Evolutionary conservation across 2,888 invertebrate genomes (phyloP).

Genomic region (Macrosoma leucophasiata): DNA sequence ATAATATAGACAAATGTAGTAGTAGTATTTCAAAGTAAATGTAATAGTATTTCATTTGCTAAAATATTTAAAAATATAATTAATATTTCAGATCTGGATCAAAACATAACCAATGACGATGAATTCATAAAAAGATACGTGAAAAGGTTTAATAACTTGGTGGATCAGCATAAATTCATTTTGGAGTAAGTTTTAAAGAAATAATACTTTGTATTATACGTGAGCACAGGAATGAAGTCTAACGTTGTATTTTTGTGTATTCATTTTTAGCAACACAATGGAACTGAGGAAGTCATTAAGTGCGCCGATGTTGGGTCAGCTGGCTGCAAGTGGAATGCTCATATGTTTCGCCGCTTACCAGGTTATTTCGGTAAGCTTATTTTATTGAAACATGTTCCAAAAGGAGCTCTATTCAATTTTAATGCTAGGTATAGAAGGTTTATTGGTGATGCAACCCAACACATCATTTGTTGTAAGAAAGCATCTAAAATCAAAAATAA

Average conservation of each 20-base stretch:
- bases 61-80: too few relatives aligned
- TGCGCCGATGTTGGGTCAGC: slow-evolving; percentile 51
- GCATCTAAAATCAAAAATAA: too few relatives aligned
- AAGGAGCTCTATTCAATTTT: too few relatives aligned
- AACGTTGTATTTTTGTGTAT: slow-evolving; percentile 1
- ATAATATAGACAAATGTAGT: too few relatives aligned
- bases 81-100: slow-evolving; percentile 11
- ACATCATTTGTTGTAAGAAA: too few relatives aligned
- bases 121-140: slow-evolving; percentile 21
- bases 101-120: slow-evolving; percentile 10
- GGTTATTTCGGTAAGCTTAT: slow-evolving; percentile 51
- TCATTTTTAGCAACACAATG: slow-evolving; percentile 38
- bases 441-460: too few relatives aligned
- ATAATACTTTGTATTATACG: neutral
- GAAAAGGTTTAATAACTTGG: slow-evolving; percentile 22
- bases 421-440: too few relatives aligned
- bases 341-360: slow-evolving; percentile 57
- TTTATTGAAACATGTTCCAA: too few relatives aligned
- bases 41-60: too few relatives aligned
- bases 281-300: slow-evolving; percentile 44
- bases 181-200: slow-evolving; percentile 21
- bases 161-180: slow-evolving; percentile 29
- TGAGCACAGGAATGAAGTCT: neutral
- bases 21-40: too few relatives aligned
- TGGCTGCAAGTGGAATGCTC: slow-evolving; percentile 47